Conservation (phyloP, 1,140 invertebrate genomes). For the Cydia fagiglandana region DNA sequence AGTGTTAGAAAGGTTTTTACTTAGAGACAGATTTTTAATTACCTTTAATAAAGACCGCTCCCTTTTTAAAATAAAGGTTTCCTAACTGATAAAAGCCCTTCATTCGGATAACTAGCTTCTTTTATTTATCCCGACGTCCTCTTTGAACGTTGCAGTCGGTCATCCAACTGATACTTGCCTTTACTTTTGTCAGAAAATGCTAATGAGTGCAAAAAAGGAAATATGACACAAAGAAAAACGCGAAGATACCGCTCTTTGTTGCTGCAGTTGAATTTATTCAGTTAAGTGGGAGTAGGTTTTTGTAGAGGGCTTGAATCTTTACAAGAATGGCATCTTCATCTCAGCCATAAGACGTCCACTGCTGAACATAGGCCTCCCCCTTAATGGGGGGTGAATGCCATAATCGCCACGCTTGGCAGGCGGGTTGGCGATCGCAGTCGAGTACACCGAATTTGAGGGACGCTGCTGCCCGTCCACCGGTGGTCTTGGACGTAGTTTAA, state of each 20-base stretch:
- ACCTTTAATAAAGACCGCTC: too few relatives aligned
- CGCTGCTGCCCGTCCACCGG: too few relatives aligned
- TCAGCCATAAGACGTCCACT: too few relatives aligned
- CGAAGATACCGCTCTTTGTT: not conserved
- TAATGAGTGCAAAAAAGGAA: not conserved
- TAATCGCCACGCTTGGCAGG: too few relatives aligned
- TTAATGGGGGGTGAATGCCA: too few relatives aligned
- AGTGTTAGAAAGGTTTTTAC: too few relatives aligned
- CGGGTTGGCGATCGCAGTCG: too few relatives aligned
- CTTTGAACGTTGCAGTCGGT: not conserved
- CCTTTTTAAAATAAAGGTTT: not conserved
- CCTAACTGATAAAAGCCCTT: not conserved
- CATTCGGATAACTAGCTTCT: not conserved
- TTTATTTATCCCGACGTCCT: not conserved
- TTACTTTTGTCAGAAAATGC: not conserved
- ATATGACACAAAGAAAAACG: not conserved
- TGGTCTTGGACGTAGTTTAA: too few relatives aligned
- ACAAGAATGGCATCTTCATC: not conserved
- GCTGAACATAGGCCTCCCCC: too few relatives aligned
- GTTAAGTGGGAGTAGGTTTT: not conserved
- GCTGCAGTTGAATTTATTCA: not conserved
- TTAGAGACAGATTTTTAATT: too few relatives aligned
- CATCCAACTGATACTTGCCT: not conserved
- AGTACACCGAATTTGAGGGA: too few relatives aligned
- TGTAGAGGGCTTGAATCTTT: not conserved